Percentiles rank a stretch among this genome's conserved stretches.
Evolutionary conservation across 2,888 invertebrate species (phyloP).

Genomic region (Liodrosophila aerea): DNA sequence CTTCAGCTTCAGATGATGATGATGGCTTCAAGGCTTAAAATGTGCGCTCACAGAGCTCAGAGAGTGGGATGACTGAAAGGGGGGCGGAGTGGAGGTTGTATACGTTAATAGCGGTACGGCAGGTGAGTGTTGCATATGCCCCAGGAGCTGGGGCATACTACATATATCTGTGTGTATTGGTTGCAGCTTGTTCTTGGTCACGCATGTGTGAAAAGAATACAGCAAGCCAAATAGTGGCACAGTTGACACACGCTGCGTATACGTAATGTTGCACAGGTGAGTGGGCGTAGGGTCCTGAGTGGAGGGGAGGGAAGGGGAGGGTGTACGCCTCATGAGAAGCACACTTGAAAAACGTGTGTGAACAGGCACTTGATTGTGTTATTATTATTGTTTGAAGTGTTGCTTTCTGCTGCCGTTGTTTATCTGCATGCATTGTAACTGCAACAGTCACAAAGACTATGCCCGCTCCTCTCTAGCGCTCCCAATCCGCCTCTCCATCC

Average conservation of each 20-base stretch:
- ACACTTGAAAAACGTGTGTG: slow-evolving; percentile 67
- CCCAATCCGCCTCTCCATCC: neutral
- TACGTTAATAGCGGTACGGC: slow-evolving; percentile 6
- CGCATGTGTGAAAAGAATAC: slow-evolving; percentile 74
- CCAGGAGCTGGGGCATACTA: neutral
- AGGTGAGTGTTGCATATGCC: slow-evolving; percentile 14
- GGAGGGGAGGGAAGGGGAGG: slow-evolving; percentile 11
- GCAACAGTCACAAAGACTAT: slow-evolving; percentile 51
- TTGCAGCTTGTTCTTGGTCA: slow-evolving; percentile 52
- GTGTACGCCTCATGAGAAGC: slow-evolving; percentile 30
- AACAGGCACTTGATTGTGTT: slow-evolving; percentile 76
- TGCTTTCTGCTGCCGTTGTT: slow-evolving; percentile 65
- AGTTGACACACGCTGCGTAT: slow-evolving; percentile 52
- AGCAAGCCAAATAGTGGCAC: slow-evolving; percentile 33
- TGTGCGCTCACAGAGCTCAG: slow-evolving; percentile 52
- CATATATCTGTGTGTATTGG: slow-evolving; percentile 17
- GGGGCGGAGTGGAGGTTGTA: neutral
- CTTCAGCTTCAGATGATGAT: slow-evolving; percentile 33
- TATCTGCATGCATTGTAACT: slow-evolving; percentile 71
- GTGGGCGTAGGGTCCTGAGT: neutral
- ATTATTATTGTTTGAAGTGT: slow-evolving; percentile 78
- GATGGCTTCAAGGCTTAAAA: slow-evolving; percentile 71
- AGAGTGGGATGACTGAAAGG: neutral
- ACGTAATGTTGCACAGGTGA: slow-evolving; percentile 60
- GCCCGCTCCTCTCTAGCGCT: neutral